Base-by-base conservation (phyloP, 53 echinoderm and acorn worm genomes). In the Arbacia lixula region DNA sequence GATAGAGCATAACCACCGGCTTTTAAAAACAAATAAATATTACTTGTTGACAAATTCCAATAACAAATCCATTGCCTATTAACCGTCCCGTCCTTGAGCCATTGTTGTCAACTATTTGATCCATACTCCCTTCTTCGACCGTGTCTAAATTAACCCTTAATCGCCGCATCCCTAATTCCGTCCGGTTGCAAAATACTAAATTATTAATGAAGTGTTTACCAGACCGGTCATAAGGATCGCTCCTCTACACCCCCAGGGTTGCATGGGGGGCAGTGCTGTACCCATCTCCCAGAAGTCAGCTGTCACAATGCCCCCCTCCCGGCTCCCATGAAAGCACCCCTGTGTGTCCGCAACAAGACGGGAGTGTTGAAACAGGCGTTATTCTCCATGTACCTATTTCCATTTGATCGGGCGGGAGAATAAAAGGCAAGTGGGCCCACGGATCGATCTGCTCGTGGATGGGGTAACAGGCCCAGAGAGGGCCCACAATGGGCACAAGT, bases 161-260 rank as follows among this genome's bases (percentile, higher is more conserved):
- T 78, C 78, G 78, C 29, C 42, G 75, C 54, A 53, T 53, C 33
- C 4, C 52, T 75, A 75, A 75, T 75, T 53, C 75, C 60, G 37
- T 14, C 60, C 40, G 40, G 37, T 78, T 78, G 79, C 79, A 78
- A 78, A 78, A 78, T 78, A 78, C 79, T 78, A 78, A 78, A 78
- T 60, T 78, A 78, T 78, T 78, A 78, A 78, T 78, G 79, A 38
- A 60, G 60, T 78, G 79, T 78, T 78, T 78, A 78, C 60, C 39
- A 10, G 60, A 78, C 35, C 60, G 30, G 72, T 50, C 41, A 26
- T 40, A 71, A 20, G 72, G 49, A 14, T 8, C n/a, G n/a, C n/a
- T n/a, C n/a, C n/a, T n/a, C n/a, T n/a, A n/a, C 38, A 66, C 66
- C 66, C 66, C 66, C 66, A 66, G 38, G 66, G 28, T 66, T 22